These are phyloP conservation scores for Megaceryle maxima DNA, from an alignment of 2,113 vertebrate species.

Conservation along the genomic window DNA sequence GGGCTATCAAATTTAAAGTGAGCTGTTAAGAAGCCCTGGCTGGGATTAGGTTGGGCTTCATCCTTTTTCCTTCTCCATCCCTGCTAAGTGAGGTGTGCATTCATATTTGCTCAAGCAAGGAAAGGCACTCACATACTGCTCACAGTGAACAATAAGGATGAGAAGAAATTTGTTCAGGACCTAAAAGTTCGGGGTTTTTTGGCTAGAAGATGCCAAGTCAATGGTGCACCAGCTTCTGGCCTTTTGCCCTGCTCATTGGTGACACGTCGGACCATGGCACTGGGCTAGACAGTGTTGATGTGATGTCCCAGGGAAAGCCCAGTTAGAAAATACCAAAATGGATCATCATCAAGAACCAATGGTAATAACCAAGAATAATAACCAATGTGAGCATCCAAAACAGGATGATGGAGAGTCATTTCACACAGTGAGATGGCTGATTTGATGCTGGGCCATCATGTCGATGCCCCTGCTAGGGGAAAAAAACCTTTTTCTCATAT, in stretches of 20 bases:
- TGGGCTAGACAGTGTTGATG: not conserved
- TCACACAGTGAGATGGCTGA: not conserved
- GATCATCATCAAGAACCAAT: not conserved
- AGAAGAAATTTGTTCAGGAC: not conserved
- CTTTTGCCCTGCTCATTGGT: not conserved
- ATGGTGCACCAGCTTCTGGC: not conserved
- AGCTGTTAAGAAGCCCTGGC: not conserved
- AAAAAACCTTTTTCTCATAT: not conserved
- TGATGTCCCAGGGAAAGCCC: not conserved
- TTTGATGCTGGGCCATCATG: not conserved
- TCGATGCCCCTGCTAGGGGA: not conserved
- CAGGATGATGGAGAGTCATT: not conserved
- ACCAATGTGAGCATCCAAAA: not conserved
- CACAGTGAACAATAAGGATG: rapidly evolving
- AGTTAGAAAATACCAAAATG: not conserved
- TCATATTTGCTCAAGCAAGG: not conserved
- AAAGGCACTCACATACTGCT: not conserved
- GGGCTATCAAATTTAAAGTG: not conserved
- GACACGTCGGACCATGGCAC: rapidly evolving
- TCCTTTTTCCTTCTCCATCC: not conserved
- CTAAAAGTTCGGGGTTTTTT: not conserved
- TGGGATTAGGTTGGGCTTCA: not conserved
- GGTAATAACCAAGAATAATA: not conserved
- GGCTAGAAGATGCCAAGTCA: not conserved
- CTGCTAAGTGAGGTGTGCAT: not conserved